Evolutionary conservation across 1,140 invertebrate genomes (phyloP), one percentile per base, ranked within the genome.

Genomic region (Bacillus rossius): DNA sequence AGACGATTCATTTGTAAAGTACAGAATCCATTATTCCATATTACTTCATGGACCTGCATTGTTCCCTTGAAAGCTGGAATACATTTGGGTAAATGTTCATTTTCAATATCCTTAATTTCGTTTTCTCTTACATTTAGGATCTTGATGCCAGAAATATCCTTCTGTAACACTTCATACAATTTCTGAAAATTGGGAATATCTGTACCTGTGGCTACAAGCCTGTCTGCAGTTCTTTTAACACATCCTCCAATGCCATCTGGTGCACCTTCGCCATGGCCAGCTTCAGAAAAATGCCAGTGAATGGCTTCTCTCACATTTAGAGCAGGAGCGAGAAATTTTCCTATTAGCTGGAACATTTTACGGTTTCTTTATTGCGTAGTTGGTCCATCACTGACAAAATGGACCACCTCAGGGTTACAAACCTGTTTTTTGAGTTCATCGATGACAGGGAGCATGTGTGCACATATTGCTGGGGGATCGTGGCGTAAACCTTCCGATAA

Each of bases 241-340:
- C 51, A 42, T 34, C 68, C 71, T 8, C 74, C 75, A 55, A 76
- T 64, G 29, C 73, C 74, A 71, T 77, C 71, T 38, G 73, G 69
- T 14, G 67, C 65, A 3, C 74, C 75, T 64, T 77, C 78, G 10
- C 75, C 75, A 68, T 78, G 73, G 5, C 72, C 72, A 37, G 72
- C 64, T 66, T 74, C 72, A 34, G 60, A 66, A 63, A 69, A 78
- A 60, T 73, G 75, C 73, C 72, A 78, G 3, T 69, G 57, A 7
- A 55, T 61, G 42, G 29, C 50, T 22, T 20, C 17, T 17, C 7
- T 26, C 16, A 19, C 49, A 22, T 16, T 29, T 22, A 51, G 49
- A 5, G 43, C n/a, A 45, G 43, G 43, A 7, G 29, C 29, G n/a
- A 45, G 5, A 25, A 20, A 45, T 13, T 19, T 20, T 20, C 17